Conservation (phyloP, 2,888 invertebrate genomes). For the Tetropium fuscum region DNA sequence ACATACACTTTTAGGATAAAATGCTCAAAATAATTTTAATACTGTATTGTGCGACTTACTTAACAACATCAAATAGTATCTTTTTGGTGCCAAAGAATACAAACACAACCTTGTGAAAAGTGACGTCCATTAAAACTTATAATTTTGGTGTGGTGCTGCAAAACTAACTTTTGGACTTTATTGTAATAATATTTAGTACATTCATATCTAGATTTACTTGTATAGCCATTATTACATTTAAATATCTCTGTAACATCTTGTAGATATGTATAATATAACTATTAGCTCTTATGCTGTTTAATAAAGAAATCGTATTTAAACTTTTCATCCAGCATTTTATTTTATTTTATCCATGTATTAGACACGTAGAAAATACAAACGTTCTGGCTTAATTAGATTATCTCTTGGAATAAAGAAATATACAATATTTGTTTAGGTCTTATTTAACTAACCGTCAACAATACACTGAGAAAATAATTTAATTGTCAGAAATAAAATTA, state of each 20-base stretch:
- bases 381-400: too few relatives aligned
- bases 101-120: slow-evolving; percentile 47
- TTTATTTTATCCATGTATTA: too few relatives aligned
- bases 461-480: too few relatives aligned
- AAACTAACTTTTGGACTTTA: slow-evolving; percentile 49
- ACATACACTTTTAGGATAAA: slow-evolving; percentile 7
- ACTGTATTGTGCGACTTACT: slow-evolving; percentile 24
- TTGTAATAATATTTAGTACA: slow-evolving; percentile 46
- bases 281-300: slow-evolving; percentile 57
- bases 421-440: too few relatives aligned
- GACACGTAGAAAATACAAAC: too few relatives aligned
- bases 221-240: slow-evolving; percentile 57
- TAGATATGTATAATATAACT: slow-evolving; percentile 61
- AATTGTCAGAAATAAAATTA: too few relatives aligned
- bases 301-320: slow-evolving; percentile 52
- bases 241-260: slow-evolving; percentile 61
- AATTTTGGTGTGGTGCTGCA: slow-evolving; percentile 63
- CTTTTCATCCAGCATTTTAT: not conserved
- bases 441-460: too few relatives aligned
- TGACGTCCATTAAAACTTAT: slow-evolving; percentile 58
- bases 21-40: slow-evolving; percentile 32
- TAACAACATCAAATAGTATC: slow-evolving; percentile 36
- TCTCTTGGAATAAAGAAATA: too few relatives aligned
- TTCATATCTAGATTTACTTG: slow-evolving; percentile 51
- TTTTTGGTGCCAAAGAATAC: slow-evolving; percentile 57